Evolutionary conservation across 2,113 vertebrate species (phyloP).

Genomic region (Pardalotus punctatus): DNA sequence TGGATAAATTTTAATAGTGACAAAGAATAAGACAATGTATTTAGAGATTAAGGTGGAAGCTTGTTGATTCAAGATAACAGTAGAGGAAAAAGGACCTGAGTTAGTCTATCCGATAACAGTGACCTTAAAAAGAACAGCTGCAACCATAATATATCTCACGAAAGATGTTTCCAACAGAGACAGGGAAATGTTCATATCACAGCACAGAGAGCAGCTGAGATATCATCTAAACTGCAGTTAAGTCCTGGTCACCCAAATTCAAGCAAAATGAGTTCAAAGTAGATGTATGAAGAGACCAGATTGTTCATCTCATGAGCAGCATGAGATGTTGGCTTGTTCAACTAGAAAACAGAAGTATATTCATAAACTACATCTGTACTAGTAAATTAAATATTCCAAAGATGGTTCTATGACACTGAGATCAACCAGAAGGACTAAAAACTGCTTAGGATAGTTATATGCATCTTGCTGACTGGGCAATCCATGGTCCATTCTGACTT

Average conservation of each 20-base stretch:
- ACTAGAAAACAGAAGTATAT: background rate
- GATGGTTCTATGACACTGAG: background rate
- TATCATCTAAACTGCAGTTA: background rate
- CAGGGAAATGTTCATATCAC: background rate
- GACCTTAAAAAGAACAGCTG: background rate
- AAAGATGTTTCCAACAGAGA: background rate
- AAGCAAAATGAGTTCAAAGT: background rate
- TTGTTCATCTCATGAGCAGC: background rate
- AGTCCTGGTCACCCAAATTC: background rate
- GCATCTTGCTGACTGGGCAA: background rate
- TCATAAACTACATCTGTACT: background rate
- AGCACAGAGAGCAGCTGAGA: background rate
- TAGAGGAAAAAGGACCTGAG: background rate
- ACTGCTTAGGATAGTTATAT: background rate
- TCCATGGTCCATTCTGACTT: background rate
- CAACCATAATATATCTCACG: fast-evolving
- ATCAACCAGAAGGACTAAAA: background rate
- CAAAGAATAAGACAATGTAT: background rate
- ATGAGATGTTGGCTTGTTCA: background rate
- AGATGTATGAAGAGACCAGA: background rate
- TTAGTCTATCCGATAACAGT: background rate
- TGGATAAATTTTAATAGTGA: background rate
- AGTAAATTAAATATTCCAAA: background rate
- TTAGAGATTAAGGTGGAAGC: background rate
- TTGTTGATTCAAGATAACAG: background rate